A percentile compares a stretch with the other conserved stretches of the same genome.
These are phyloP conservation scores for Scaptomyza reducta DNA, from an alignment of 2,888 invertebrate species.

Conservation along the genomic window DNA sequence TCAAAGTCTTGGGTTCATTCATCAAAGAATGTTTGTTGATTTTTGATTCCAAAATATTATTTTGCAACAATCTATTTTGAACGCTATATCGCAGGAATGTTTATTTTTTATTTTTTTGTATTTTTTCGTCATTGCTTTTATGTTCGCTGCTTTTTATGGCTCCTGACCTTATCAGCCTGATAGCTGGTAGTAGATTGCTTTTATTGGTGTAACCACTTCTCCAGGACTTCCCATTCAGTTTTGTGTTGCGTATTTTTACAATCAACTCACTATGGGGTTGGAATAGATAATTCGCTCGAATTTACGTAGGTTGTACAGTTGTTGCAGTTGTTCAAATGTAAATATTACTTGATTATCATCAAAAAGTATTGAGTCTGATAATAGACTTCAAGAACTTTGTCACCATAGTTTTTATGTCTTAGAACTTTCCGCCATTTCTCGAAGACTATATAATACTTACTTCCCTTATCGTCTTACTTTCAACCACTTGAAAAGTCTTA, in stretches of 20 bases:
- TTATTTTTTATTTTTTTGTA: not conserved
- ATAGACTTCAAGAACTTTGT: too few relatives aligned
- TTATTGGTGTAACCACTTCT: slow-evolving; percentile 39
- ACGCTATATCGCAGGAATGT: slow-evolving; percentile 11
- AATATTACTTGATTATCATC: too few relatives aligned
- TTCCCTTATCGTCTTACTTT: too few relatives aligned
- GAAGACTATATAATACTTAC: too few relatives aligned
- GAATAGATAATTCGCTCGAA: slow-evolving; percentile 28
- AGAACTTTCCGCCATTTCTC: too few relatives aligned
- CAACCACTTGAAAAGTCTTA: too few relatives aligned
- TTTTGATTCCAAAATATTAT: not conserved
- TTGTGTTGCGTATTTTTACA: slow-evolving; percentile 19
- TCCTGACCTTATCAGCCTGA: slow-evolving; percentile 44
- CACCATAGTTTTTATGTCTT: too few relatives aligned
- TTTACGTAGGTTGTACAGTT: slow-evolving; percentile 21
- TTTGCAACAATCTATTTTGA: slow-evolving; percentile 44
- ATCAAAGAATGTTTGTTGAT: slow-evolving; percentile 39
- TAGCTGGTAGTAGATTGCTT: slow-evolving; percentile 7
- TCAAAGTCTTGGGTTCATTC: slow-evolving; percentile 41
- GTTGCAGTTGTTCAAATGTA: not conserved
- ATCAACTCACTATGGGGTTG: slow-evolving; percentile 26
- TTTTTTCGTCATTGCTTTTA: slow-evolving; percentile 1
- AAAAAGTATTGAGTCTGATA: too few relatives aligned
- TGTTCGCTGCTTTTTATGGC: slow-evolving; percentile 20
- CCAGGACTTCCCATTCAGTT: slow-evolving; percentile 54